Percentiles rank a stretch among this genome's conserved stretches.
phyloP scores from a whole-genome alignment of 2,888 invertebrate species.

The Metellina segmentata region DNA sequence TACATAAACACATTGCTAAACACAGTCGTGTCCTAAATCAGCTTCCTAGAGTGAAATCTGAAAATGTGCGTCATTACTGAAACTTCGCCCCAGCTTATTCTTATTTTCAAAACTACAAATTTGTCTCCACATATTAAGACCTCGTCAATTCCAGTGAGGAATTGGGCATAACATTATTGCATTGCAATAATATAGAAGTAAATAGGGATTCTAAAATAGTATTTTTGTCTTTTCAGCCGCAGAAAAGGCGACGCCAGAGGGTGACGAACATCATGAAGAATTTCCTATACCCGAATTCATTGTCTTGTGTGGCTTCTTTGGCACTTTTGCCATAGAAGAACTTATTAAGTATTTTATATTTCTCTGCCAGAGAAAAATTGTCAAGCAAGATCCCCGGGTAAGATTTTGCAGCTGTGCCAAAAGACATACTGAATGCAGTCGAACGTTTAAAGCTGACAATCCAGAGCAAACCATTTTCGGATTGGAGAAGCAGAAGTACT shows the following conservation, averaged over 20 bases:
- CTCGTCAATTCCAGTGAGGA: no score
- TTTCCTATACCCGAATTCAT: conserved; percentile 87
- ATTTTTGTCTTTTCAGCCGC: background rate
- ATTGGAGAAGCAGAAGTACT: conserved; percentile 26
- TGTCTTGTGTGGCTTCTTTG: conserved; percentile 88
- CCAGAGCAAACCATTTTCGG: conserved; percentile 57
- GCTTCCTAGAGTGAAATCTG: no score
- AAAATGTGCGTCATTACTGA: no score
- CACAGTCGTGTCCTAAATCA: no score
- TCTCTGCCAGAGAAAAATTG: background rate
- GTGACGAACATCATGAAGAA: conserved; percentile 75
- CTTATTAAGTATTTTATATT: conserved; percentile 46
- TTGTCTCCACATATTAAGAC: no score
- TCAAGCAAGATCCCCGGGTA: background rate
- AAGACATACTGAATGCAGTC: conserved; percentile 67
- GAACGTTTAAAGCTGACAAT: conserved; percentile 59
- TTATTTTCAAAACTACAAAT: no score
- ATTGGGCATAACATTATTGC: background rate
- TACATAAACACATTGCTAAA: no score
- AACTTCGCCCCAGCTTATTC: no score
- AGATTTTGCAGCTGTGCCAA: conserved; percentile 64
- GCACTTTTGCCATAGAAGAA: conserved; percentile 90
- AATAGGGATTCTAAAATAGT: no score
- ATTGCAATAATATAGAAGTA: no score
- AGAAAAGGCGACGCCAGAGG: background rate